Percentiles rank a stretch among this genome's conserved stretches.
Evolutionary conservation across 1,140 invertebrate genomes (phyloP).

Genomic region (Drosophila ficusphila): DNA sequence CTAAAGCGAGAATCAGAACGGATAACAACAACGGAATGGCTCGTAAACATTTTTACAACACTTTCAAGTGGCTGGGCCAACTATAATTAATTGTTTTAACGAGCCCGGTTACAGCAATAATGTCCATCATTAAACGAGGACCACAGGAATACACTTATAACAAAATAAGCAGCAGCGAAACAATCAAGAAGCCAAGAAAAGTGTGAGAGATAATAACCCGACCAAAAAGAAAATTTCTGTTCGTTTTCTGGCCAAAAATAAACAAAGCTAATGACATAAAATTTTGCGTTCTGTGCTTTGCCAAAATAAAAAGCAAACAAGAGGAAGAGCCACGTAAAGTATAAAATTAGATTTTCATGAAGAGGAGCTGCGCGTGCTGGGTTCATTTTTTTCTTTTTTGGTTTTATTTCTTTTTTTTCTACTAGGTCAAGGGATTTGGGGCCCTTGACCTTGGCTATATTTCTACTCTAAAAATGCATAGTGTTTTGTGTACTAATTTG

Average conservation of each 20-base stretch:
- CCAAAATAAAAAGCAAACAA: constrained; percentile 25
- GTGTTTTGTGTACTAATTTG: constrained; percentile 9
- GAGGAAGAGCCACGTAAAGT: constrained; percentile 37
- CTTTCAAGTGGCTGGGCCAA: constrained; percentile 40
- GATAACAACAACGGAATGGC: constrained; percentile 7
- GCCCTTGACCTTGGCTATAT: constrained; percentile 71
- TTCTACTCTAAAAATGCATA: neutral
- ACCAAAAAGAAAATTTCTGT: constrained; percentile 45
- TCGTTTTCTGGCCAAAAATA: constrained; percentile 62
- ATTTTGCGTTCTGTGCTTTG: constrained; percentile 31
- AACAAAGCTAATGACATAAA: constrained; percentile 57
- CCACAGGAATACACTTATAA: constrained; percentile 10
- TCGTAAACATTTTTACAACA: constrained; percentile 64
- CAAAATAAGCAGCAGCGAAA: constrained; percentile 36
- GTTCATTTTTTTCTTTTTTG: constrained; percentile 26
- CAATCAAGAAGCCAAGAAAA: constrained; percentile 44
- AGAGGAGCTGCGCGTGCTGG: constrained; percentile 39
- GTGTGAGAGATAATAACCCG: constrained; percentile 54
- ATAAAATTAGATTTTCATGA: constrained; percentile 52
- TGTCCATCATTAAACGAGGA: constrained; percentile 49
- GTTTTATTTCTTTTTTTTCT: constrained; percentile 32
- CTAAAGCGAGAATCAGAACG: constrained; percentile 11
- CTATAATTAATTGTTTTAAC: constrained; percentile 70
- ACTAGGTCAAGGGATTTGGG: constrained; percentile 57
- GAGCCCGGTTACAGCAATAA: constrained; percentile 59